Evolutionary conservation across 2,797 vertebrate genomes (phyloP).

Genomic region (Craterocephalus amniculus): DNA sequence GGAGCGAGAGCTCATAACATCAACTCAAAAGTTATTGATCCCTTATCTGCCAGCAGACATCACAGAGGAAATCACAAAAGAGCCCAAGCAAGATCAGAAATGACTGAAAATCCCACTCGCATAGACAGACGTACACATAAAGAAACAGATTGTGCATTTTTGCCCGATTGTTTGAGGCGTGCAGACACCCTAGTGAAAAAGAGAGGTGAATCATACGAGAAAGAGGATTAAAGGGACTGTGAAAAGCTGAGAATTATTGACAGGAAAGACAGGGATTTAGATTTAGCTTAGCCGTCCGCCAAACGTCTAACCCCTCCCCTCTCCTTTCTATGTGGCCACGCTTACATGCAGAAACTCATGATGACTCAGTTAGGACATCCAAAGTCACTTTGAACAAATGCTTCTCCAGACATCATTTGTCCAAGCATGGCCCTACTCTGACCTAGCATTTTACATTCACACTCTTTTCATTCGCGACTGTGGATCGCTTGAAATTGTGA

Average conservation of each 20-base stretch:
- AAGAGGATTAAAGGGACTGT: slow-evolving; percentile 73
- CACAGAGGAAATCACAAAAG: slow-evolving; percentile 5
- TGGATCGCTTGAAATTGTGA: slow-evolving; percentile 29
- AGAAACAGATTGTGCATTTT: slow-evolving; percentile 11
- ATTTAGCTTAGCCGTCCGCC: slow-evolving; percentile 59
- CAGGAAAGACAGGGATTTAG: slow-evolving; percentile 70
- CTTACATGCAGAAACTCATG: slow-evolving; percentile 25
- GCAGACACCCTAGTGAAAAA: slow-evolving; percentile 45
- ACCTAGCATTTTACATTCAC: slow-evolving; percentile 20
- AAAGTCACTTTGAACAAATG: slow-evolving; percentile 53
- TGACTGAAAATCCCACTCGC: slow-evolving; percentile 26
- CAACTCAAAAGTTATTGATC: slow-evolving; percentile 22
- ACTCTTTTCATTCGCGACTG: slow-evolving; percentile 2
- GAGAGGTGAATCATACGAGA: slow-evolving; percentile 63
- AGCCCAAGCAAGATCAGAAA: slow-evolving; percentile 30
- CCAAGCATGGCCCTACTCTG: slow-evolving; percentile 6
- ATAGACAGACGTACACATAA: slow-evolving; percentile 2
- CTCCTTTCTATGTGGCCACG: slow-evolving; percentile 21
- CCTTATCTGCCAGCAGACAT: slow-evolving; percentile 37
- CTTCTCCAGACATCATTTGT: slow-evolving; percentile 36
- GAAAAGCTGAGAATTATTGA: slow-evolving; percentile 77
- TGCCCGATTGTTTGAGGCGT: slow-evolving; percentile 45
- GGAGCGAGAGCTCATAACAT: slow-evolving; percentile 23
- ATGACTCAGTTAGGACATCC: slow-evolving; percentile 47
- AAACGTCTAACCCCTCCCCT: slow-evolving; percentile 33